Base-by-base conservation (phyloP, 2,888 invertebrate genomes). In the Pachymerium ferrugineum region DNA sequence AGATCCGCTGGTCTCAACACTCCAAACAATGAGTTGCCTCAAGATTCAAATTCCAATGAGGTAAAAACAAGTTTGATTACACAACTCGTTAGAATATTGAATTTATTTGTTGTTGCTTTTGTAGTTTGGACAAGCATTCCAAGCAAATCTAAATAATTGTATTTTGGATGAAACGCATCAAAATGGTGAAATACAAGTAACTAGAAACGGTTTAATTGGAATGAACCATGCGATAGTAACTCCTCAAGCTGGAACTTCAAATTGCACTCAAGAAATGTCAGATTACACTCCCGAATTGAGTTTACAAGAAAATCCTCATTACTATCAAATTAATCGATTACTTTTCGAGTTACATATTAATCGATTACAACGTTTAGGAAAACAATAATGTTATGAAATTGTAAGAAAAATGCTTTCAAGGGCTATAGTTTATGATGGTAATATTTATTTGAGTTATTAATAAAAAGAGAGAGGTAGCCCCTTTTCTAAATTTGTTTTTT, bases 321-420 rank as follows among this genome's bases (percentile, higher is more conserved):
- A 94, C 82, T 94, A 90, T 82, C 89, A 90, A 79, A 88, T 87
- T 78, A 95, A 95, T 83, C 93, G 92, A 84, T 83, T 94, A 80
- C 84, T 95, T 79, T 93, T 91, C 84, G 89, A 93, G 83, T 86
- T 93, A 81, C 93, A 94, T 83, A 84, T 92, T 81, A 91, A 92
- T 80, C 86, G 93, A 81, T 83, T 90, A 80, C 89, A 90, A 82
- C 87, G 94, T 30, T 54, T 76, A 33, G 30, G 68, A n/a, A 73
- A 67, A 25, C 69, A 4, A 12, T 33, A 33, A 35, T 35, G 10
- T 12, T 12, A 35, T 35, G 35, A 35, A 35, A 35, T n/a, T n/a
- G n/a, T n/a, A n/a, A n/a, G n/a, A n/a, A n/a, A n/a, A n/a, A n/a
- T n/a, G n/a, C n/a, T n/a, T n/a, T n/a, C n/a, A n/a, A n/a, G n/a